Evolutionary conservation across 2,797 vertebrate genomes (phyloP).

Genomic region (Poeciliopsis infans): DNA sequence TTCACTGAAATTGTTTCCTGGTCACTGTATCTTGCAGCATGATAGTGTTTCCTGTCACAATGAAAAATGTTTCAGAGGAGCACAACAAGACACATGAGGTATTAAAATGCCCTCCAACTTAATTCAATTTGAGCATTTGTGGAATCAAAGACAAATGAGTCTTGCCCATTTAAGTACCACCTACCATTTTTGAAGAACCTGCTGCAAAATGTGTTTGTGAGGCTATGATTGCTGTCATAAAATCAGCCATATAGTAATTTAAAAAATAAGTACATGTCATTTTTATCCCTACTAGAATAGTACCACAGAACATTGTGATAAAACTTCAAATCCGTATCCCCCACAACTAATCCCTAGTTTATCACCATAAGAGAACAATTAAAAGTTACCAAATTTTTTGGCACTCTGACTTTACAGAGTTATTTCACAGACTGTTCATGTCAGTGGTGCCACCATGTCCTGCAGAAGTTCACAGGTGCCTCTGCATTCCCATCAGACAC

Average conservation of each 20-base stretch:
- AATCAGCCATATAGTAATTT: too few relatives aligned
- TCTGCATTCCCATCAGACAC: conserved; percentile 69
- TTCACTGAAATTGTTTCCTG: neutral
- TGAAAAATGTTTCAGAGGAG: neutral
- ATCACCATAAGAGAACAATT: neutral
- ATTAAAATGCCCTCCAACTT: neutral
- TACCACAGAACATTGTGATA: too few relatives aligned
- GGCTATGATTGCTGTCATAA: too few relatives aligned
- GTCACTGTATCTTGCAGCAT: neutral
- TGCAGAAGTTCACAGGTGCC: conserved; percentile 71
- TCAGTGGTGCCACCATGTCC: conserved; percentile 68
- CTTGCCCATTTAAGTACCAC: neutral
- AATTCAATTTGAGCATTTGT: neutral
- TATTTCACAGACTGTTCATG: conserved; percentile 58
- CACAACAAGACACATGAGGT: neutral
- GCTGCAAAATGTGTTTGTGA: neutral
- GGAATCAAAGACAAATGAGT: neutral
- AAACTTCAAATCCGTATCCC: too few relatives aligned
- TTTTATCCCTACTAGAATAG: too few relatives aligned
- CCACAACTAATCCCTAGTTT: too few relatives aligned
- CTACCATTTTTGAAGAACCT: neutral
- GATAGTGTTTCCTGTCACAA: neutral
- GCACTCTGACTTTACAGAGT: conserved; percentile 5
- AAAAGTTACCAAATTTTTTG: neutral
- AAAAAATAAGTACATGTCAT: too few relatives aligned